Evolutionary conservation across 2,888 invertebrate species (phyloP).

Genomic region (Dasysyrphus tricinctus): DNA sequence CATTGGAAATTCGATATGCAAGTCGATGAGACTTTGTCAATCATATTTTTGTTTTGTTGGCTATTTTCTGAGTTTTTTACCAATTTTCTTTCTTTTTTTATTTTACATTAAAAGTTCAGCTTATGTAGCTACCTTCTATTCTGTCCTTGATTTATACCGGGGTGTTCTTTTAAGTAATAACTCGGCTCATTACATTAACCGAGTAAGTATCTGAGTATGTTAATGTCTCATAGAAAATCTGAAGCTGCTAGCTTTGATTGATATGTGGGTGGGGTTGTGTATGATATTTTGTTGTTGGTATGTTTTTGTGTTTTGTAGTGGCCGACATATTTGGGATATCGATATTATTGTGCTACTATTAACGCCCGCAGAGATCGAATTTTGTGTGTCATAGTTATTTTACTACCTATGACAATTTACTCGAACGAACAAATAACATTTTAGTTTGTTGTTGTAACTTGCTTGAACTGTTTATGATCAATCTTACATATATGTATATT

Average conservation of each 20-base stretch:
- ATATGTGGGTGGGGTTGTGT: conserved; percentile 39
- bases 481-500: not conserved
- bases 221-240: not conserved
- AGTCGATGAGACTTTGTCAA: conserved; percentile 51
- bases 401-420: not conserved
- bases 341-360: conserved; percentile 25
- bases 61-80: not conserved
- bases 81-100: not conserved
- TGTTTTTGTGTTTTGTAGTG: conserved; percentile 17
- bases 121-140: not conserved
- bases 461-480: not conserved
- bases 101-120: not conserved
- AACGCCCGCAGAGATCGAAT: conserved; percentile 3
- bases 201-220: not conserved
- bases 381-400: conserved; percentile 19
- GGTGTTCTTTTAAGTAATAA: not conserved
- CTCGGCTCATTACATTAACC: not conserved
- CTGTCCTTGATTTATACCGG: not conserved
- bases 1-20: conserved; percentile 69
- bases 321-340: conserved; percentile 55
- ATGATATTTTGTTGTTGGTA: conserved; percentile 1
- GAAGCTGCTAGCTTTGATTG: conserved; percentile 13
- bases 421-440: not conserved
- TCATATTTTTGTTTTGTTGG: conserved; percentile 32
- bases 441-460: not conserved